These are phyloP conservation scores for Crocallis elinguaria DNA, from an alignment of 2,888 invertebrate genomes.

Conservation along the genomic window DNA sequence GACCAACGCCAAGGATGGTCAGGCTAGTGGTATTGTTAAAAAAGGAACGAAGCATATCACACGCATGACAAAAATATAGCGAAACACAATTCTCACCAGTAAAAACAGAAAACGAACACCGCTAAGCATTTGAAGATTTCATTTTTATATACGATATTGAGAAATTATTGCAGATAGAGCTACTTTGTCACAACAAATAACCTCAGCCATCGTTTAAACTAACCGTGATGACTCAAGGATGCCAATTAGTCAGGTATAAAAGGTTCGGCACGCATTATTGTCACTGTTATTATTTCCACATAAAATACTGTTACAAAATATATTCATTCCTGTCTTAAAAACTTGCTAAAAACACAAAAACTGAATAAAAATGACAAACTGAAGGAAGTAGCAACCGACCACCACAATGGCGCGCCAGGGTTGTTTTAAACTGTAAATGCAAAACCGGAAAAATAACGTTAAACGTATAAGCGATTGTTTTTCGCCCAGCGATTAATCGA, in stretches of 20 bases:
- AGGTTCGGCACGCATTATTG: slow-evolving; percentile 82
- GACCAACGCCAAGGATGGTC: slow-evolving; percentile 69
- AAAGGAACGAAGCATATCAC: slow-evolving; percentile 17
- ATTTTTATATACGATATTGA: slow-evolving; percentile 43
- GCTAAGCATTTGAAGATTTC: slow-evolving; percentile 21
- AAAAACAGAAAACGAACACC: neutral
- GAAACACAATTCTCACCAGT: slow-evolving; percentile 15
- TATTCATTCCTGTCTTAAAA: slow-evolving; percentile 70
- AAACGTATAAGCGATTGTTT: too few relatives aligned
- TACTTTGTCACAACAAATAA: slow-evolving; percentile 81
- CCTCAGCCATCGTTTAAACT: slow-evolving; percentile 78
- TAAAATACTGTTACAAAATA: slow-evolving; percentile 72
- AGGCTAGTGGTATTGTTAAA: slow-evolving; percentile 40
- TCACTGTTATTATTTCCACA: slow-evolving; percentile 71
- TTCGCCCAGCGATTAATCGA: too few relatives aligned
- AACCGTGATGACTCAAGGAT: slow-evolving; percentile 80
- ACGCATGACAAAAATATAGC: slow-evolving; percentile 8
- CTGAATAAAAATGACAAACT: slow-evolving; percentile 66
- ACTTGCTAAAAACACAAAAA: slow-evolving; percentile 71
- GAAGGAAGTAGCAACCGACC: slow-evolving; percentile 57
- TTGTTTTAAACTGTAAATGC: slow-evolving; percentile 32
- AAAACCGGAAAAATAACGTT: neutral
- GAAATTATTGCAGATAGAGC: slow-evolving; percentile 64
- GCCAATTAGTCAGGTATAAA: slow-evolving; percentile 76
- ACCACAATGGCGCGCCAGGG: slow-evolving; percentile 77